Percentiles rank a stretch among this genome's conserved stretches.
Evolutionary conservation across 53 echinoderm and acorn worm genomes (phyloP).

Genomic region (Antedon mediterranea): DNA sequence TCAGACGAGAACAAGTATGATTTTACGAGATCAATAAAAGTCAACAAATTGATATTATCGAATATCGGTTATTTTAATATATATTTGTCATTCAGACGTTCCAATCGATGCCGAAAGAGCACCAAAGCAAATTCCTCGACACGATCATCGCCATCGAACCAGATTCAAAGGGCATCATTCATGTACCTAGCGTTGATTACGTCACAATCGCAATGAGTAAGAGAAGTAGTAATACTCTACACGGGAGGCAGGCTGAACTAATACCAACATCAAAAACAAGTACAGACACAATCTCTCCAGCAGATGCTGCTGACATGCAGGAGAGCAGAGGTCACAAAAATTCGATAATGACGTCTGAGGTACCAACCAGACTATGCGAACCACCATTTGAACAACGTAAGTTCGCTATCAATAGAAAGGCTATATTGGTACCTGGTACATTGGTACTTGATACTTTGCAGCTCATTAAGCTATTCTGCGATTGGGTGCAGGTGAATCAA

Average conservation of each 20-base stretch:
- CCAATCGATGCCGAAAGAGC: not conserved
- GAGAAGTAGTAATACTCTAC: not conserved
- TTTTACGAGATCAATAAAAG: too few species aligned
- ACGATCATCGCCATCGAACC: not conserved
- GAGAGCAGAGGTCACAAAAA: too few species aligned
- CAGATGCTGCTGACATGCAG: too few species aligned
- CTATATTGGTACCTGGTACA: too few species aligned
- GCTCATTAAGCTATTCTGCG: too few species aligned
- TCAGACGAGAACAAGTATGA: too few species aligned
- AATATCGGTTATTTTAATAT: too few species aligned
- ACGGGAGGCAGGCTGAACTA: not conserved
- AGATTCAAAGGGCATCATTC: not conserved
- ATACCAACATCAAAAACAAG: not conserved
- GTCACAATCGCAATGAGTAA: not conserved
- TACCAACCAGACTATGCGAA: not conserved
- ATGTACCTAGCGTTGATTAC: not conserved
- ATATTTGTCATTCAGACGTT: not conserved
- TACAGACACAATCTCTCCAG: too few species aligned
- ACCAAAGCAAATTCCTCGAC: not conserved
- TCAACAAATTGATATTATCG: too few species aligned
- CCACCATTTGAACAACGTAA: not conserved
- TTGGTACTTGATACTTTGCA: too few species aligned
- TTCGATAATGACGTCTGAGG: not conserved
- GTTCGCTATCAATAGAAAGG: not conserved
- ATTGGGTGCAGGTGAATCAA: too few species aligned